Conservation (phyloP, 2,113 vertebrate species). For the Edolisoma coerulescens region DNA sequence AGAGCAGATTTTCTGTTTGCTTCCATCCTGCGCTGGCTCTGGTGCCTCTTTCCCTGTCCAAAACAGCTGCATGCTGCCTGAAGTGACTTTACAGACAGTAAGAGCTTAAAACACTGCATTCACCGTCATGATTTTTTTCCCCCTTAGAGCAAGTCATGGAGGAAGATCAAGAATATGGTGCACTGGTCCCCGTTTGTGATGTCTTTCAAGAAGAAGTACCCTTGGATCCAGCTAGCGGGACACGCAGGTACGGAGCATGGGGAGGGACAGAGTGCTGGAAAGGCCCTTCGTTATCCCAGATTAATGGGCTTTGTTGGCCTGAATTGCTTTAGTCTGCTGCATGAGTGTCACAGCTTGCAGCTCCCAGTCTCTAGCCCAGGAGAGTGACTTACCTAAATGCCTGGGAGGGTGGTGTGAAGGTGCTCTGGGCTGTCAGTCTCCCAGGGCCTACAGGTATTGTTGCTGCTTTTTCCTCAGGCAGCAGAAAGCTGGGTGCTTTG, state of each 20-base stretch:
- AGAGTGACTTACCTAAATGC: background rate
- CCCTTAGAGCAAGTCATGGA: conserved; percentile 94
- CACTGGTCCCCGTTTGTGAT: conserved; percentile 98
- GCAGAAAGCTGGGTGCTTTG: background rate
- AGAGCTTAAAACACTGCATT: background rate
- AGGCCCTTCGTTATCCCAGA: background rate
- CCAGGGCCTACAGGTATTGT: background rate
- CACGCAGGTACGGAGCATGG: conserved; percentile 82
- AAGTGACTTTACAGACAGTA: background rate
- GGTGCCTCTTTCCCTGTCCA: background rate
- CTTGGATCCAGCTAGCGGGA: conserved; percentile 96
- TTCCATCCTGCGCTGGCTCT: conserved; percentile 7
- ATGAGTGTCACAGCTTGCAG: background rate
- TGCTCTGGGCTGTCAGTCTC: background rate
- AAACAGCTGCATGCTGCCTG: background rate
- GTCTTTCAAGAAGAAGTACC: conserved; percentile 99
- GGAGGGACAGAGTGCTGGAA: background rate
- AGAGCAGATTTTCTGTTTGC: conserved; percentile 18
- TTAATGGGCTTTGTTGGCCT: background rate
- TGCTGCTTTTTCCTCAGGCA: background rate
- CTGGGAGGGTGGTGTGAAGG: background rate
- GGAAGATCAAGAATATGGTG: conserved; percentile 99
- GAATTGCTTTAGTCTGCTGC: background rate
- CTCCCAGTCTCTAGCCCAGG: background rate
- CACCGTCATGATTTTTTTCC: background rate